These are phyloP conservation scores for Cepaea hortensis DNA, from an alignment of 2,888 invertebrate genomes.

Conservation along the genomic window DNA sequence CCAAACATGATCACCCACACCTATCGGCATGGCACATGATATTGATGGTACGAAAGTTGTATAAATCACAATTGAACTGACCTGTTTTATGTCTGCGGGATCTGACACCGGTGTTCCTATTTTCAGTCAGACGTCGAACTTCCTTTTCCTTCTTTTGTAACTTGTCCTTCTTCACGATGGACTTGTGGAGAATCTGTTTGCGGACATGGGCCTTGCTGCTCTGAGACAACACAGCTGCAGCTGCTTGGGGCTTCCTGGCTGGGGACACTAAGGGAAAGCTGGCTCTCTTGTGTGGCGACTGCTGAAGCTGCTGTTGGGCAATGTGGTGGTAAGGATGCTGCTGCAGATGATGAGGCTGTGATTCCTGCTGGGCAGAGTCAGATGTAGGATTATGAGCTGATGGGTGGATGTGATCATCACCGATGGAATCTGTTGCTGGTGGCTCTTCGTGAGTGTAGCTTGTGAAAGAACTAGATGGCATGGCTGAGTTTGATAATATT, in stretches of 20 bases:
- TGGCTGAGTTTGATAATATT: not conserved
- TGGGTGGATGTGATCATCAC: not conserved
- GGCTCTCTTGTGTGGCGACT: conserved; percentile 43
- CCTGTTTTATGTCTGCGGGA: conserved; percentile 41
- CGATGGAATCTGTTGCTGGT: not conserved
- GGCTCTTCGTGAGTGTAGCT: not conserved
- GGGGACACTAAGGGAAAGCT: conserved; percentile 42
- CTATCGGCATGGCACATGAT: no score
- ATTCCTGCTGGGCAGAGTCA: not conserved
- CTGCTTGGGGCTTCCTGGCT: conserved; percentile 8
- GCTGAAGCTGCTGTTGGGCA: conserved; percentile 20
- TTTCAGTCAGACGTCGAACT: not conserved
- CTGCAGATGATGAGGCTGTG: conserved; percentile 14
- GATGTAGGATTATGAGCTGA: not conserved
- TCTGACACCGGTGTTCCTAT: conserved; percentile 38
- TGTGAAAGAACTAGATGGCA: not conserved
- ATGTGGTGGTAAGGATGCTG: not conserved
- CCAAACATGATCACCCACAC: no score
- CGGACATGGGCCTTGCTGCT: conserved; percentile 1
- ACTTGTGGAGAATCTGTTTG: conserved; percentile 32
- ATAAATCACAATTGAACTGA: not conserved
- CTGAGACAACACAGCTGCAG: not conserved
- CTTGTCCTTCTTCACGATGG: not conserved
- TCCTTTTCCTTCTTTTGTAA: not conserved
- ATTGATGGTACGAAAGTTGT: not conserved